phyloP scores from a whole-genome alignment of 1,140 invertebrate species.

The Pseudobourletiella spinata region DNA sequence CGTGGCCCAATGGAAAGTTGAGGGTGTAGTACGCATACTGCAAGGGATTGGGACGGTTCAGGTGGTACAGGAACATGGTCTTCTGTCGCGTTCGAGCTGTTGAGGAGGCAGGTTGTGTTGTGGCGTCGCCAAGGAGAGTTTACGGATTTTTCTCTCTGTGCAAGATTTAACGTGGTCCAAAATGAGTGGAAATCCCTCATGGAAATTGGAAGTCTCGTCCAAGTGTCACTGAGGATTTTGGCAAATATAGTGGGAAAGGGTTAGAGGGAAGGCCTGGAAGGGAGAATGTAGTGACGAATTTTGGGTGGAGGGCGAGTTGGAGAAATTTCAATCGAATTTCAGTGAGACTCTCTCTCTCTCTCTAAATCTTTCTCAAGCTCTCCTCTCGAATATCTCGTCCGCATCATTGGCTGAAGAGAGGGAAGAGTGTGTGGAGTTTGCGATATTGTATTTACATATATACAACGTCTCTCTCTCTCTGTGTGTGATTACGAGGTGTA shows the following conservation, averaged over 20 bases:
- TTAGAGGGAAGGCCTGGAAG: not conserved
- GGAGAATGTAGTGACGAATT: not conserved
- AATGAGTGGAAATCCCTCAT: not conserved
- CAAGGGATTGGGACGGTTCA: not conserved
- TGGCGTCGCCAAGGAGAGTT: constrained; percentile 24
- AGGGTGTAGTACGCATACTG: too few relatives aligned
- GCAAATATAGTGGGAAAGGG: too few relatives aligned
- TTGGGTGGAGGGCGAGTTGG: not conserved
- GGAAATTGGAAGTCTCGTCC: not conserved
- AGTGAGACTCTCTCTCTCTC: not conserved
- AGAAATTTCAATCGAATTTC: not conserved
- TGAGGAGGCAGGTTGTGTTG: constrained; percentile 23
- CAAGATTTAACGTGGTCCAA: constrained; percentile 22
- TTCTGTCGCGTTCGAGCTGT: not conserved
- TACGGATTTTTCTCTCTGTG: constrained; percentile 18
- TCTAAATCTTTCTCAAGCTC: not conserved
- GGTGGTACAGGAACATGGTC: not conserved
- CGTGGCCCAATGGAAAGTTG: not conserved
- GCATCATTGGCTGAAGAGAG: not conserved
- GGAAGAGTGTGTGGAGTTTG: not conserved
- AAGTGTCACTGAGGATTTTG: not conserved
- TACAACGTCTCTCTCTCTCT: too few relatives aligned
- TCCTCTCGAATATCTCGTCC: not conserved
- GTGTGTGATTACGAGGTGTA: too few relatives aligned
- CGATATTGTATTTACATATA: too few relatives aligned